phyloP scores from a whole-genome alignment of 2,797 vertebrate species.

The Poecilia wingei region DNA sequence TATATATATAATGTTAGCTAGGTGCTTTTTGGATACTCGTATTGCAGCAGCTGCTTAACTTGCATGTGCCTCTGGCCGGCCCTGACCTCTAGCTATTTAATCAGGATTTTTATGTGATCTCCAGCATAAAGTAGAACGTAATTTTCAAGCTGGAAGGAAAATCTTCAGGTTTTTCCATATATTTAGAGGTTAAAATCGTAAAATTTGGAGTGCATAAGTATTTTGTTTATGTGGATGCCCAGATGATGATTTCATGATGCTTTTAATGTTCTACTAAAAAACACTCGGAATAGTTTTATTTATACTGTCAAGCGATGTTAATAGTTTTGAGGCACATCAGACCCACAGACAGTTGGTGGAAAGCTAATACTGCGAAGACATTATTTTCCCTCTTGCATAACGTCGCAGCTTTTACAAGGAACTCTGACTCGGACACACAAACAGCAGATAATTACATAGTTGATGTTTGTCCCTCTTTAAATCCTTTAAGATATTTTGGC shows the following conservation, averaged over 20 bases:
- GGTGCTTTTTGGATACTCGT: no score
- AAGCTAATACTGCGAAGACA: conserved; percentile 32
- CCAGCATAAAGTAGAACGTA: background rate
- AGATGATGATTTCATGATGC: background rate
- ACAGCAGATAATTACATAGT: conserved; percentile 43
- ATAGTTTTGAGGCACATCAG: background rate
- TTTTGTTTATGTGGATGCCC: background rate
- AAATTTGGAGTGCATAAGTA: background rate
- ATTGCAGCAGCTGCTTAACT: no score
- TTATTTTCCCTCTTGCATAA: conserved; percentile 33
- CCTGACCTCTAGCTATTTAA: background rate
- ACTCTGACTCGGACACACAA: conserved; percentile 41
- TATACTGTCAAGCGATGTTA: background rate
- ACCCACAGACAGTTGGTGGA: background rate
- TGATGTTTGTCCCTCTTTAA: conserved; percentile 25
- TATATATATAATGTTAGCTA: no score
- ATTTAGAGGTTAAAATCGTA: background rate
- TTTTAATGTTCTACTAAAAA: background rate
- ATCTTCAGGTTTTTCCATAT: background rate
- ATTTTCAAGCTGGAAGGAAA: background rate
- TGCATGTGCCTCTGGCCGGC: no score
- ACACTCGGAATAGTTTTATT: background rate
- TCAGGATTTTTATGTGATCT: background rate
- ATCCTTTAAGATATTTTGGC: conserved; percentile 43
- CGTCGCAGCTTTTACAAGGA: conserved; percentile 35